Conservation (phyloP, 2,888 invertebrate species). For the Nomada hirtipes region DNA sequence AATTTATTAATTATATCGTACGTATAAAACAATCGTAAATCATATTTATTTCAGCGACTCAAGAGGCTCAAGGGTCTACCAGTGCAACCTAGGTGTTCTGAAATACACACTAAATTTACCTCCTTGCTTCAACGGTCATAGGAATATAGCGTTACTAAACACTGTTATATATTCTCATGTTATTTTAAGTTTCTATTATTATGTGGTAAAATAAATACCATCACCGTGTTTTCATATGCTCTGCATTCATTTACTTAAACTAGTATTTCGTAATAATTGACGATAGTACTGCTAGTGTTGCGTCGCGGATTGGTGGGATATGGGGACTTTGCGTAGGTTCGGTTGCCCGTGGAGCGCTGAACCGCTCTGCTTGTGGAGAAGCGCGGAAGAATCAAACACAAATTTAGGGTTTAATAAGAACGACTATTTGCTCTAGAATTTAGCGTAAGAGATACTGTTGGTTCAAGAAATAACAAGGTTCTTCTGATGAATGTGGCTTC, state of each 20-base stretch:
- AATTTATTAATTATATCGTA: not conserved
- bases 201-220: constrained; percentile 34
- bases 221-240: not conserved
- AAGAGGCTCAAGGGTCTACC: constrained; percentile 71
- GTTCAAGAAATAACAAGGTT: too few relatives aligned
- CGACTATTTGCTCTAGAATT: too few relatives aligned
- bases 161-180: constrained; percentile 15
- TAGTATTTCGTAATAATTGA: not conserved
- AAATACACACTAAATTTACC: not conserved
- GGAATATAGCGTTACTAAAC: constrained; percentile 16
- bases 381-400: too few relatives aligned
- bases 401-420: too few relatives aligned
- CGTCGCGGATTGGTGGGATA: too few relatives aligned
- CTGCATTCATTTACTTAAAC: not conserved
- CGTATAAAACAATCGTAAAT: not conserved
- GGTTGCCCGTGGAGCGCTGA: too few relatives aligned
- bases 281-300: too few relatives aligned
- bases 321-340: too few relatives aligned
- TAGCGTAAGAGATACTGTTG: too few relatives aligned
- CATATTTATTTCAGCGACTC: constrained; percentile 72
- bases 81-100: constrained; percentile 41
- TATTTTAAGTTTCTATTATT: constrained; percentile 35
- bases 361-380: too few relatives aligned
- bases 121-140: not conserved
- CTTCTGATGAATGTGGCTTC: too few relatives aligned